Evolutionary conservation across 1,140 invertebrate genomes (phyloP), one percentile per base, ranked within the genome.

Genomic region (Ptiloglossa arizonensis): DNA sequence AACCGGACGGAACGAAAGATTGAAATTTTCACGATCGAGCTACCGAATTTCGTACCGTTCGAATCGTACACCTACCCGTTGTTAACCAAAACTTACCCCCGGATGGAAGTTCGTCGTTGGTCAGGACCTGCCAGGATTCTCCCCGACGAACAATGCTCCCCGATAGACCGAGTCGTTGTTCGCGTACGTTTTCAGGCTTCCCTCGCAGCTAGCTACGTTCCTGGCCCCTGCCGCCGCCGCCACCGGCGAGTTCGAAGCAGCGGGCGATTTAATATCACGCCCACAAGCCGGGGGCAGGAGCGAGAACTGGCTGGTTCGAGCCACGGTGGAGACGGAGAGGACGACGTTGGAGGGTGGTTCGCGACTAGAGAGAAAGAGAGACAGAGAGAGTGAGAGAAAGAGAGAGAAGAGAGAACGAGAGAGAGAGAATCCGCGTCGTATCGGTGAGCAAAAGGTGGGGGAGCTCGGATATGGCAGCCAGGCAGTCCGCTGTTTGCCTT

Each of bases 401-500:
- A 6, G 41, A 41, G 41, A 13, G 41, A 64, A 57, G n/a, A 27
- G 50, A 54, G 52, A 59, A 52, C 66, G 60, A 67, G 52, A 50
- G 73, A 82, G 83, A 63, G 68, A 79, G 74, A 82, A 82, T 72
- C 27, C 44, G 59, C 57, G 32, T 19, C 54, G 62, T n/a, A 57
- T 76, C 22, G 24, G 27, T 73, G 41, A n/a, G n/a, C n/a, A n/a
- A 78, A 62, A 79, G 86, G 90, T 90, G 91, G 90, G 87, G 87
- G 85, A 80, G 85, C 80, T 87, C 85, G 84, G 88, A 90, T 89
- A 92, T 92, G 91, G 91, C 90, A 91, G 83, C 88, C 89, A 86
- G 86, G 82, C 91, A 93, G 92, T 93, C 89, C 78, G 91, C 89
- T 90, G 89, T 90, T 91, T 91, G 91, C 90, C 90, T 92, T 89